phyloP scores from a whole-genome alignment of 2,113 vertebrate genomes.

The Megaleporinus macrocephalus region DNA sequence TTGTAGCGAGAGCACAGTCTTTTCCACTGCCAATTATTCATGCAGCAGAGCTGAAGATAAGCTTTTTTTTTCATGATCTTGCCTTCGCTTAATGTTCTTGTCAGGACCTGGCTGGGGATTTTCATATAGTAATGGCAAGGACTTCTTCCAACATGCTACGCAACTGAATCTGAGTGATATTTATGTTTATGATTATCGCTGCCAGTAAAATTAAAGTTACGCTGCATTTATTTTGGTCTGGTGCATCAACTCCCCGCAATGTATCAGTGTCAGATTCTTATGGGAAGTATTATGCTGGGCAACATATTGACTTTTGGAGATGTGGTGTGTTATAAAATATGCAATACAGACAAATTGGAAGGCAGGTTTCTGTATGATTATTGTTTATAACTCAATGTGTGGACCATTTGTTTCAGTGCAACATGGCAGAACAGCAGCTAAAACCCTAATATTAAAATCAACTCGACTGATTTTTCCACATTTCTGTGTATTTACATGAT shows the following conservation, averaged over 20 bases:
- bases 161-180: background rate
- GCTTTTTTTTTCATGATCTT: background rate
- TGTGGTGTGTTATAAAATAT: no score
- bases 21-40: constrained; percentile 1
- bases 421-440: no score
- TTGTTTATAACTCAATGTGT: no score
- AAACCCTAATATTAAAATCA: no score
- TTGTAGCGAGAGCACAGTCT: constrained; percentile 1
- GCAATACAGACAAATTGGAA: no score
- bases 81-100: background rate
- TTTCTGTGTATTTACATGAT: no score
- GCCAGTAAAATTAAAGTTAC: background rate
- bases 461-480: no score
- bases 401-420: no score
- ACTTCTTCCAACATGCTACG: background rate
- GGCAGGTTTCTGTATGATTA: no score
- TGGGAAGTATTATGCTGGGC: background rate
- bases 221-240: background rate
- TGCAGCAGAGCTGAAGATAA: background rate
- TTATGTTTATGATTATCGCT: background rate
- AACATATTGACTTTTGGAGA: no score
- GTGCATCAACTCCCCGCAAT: background rate
- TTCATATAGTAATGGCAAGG: background rate
- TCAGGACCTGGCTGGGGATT: background rate
- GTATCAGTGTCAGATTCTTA: background rate